Percentiles rank a stretch among this genome's conserved stretches.
Conservation (phyloP, 2,113 vertebrate genomes). For the rat (Rattus norvegicus) region GRCr8 NC_086021.1:178211001-178211500, state of each 20-base stretch:
- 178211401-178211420: slow-evolving; percentile 85
- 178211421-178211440: slow-evolving; percentile 85
- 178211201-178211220: slow-evolving; percentile 34
- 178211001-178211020: slow-evolving; percentile 71
- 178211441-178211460: slow-evolving; percentile 85
- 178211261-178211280: not conserved
- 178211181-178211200: not conserved
- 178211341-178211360: slow-evolving; percentile 38
- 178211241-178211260: not conserved
- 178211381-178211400: slow-evolving; percentile 61
- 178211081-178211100: slow-evolving; percentile 72
- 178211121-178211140: slow-evolving; percentile 57
- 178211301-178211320: not conserved
- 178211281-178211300: not conserved
- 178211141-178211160: not conserved
- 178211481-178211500: slow-evolving; percentile 86
- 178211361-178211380: slow-evolving; percentile 48
- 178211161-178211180: not conserved
- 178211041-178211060: not conserved
- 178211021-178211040: slow-evolving; percentile 55
- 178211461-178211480: slow-evolving; percentile 82
- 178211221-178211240: not conserved
- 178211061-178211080: slow-evolving; percentile 14
- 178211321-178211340: slow-evolving; percentile 29
- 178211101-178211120: slow-evolving; percentile 69